Conservation (phyloP, 2,797 vertebrate species). For the Catostomus latipinnis region DNA sequence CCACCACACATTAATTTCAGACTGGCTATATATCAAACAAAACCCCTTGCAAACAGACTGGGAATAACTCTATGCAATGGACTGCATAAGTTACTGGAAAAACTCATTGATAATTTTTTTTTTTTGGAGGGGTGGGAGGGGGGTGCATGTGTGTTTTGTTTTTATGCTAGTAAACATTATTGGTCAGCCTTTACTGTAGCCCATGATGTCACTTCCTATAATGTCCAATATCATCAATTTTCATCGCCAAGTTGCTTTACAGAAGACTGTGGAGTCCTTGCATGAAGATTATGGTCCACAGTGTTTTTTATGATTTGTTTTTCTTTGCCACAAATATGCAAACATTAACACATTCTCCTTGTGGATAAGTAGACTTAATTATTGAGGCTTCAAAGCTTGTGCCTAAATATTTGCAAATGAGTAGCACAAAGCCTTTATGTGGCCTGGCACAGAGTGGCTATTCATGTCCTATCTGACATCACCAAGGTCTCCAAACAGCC, state of each 20-base stretch:
- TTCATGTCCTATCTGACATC: constrained; percentile 45
- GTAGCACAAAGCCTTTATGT: constrained; percentile 34
- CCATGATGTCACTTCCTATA: not conserved
- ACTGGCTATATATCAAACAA: constrained; percentile 56
- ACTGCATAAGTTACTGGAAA: constrained; percentile 27
- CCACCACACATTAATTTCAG: constrained; percentile 45
- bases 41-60: constrained; percentile 35
- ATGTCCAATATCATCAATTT: not conserved
- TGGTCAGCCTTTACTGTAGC: not conserved
- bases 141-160: constrained; percentile 1
- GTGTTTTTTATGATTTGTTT: not conserved
- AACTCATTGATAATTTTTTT: not conserved
- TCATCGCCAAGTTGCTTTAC: no score
- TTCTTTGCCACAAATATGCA: not conserved
- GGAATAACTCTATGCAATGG: constrained; percentile 37
- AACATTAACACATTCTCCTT: not conserved
- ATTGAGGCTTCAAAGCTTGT: constrained; percentile 33
- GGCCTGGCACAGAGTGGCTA: constrained; percentile 24
- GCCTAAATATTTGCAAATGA: constrained; percentile 52
- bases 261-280: not conserved
- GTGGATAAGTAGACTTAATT: not conserved
- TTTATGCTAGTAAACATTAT: not conserved
- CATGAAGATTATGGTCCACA: not conserved
- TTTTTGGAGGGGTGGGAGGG: no score
- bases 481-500: constrained; percentile 28